Percentiles rank a stretch among this genome's conserved stretches.
Conservation (phyloP, 2,797 vertebrate species). For the Craterocephalus amniculus region DNA sequence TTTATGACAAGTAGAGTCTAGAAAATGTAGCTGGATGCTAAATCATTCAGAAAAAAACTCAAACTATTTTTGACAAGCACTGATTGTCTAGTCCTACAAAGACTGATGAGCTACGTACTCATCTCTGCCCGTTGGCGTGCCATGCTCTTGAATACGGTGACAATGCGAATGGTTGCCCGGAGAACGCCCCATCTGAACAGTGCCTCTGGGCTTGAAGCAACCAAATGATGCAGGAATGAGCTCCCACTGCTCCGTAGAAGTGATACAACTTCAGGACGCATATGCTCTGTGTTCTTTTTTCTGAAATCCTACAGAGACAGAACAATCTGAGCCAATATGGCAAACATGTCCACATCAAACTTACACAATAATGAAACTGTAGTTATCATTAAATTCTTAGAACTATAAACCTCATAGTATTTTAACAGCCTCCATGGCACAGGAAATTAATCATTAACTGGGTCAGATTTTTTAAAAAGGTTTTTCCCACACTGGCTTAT, state of each 20-base stretch:
- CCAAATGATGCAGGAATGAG: constrained; percentile 89
- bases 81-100: background rate
- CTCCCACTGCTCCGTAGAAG: constrained; percentile 91
- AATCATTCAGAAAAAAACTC: constrained; percentile 16
- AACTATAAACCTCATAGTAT: constrained; percentile 8
- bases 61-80: background rate
- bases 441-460: constrained; percentile 58
- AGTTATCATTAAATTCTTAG: background rate
- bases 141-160: constrained; percentile 86
- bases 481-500: constrained; percentile 59
- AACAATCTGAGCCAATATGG: background rate
- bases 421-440: constrained; percentile 1
- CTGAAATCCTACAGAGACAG: constrained; percentile 86
- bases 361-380: background rate
- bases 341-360: background rate
- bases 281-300: constrained; percentile 94
- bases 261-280: constrained; percentile 91
- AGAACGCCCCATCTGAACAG: constrained; percentile 95
- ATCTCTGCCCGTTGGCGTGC: constrained; percentile 76
- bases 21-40: background rate
- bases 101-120: constrained; percentile 60
- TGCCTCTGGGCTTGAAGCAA: constrained; percentile 89
- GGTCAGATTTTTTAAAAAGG: constrained; percentile 5
- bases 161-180: constrained; percentile 86
- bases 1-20: no score